A percentile compares a stretch with the other conserved stretches of the same genome.
phyloP scores from a whole-genome alignment of 2,888 invertebrate species.

The Eupithecia insigniata region DNA sequence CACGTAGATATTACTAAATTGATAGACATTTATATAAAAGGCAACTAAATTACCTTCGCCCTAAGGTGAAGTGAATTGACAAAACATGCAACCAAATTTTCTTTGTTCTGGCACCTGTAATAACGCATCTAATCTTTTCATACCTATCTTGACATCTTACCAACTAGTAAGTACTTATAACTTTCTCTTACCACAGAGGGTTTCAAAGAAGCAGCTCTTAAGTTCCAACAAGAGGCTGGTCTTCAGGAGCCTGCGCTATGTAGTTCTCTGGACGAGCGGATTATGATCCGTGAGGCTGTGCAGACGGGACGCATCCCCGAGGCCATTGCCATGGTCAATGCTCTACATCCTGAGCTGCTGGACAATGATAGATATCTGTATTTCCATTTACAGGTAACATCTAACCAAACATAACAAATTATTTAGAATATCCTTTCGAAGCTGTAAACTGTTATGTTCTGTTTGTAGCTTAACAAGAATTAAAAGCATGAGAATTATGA shows the following conservation, averaged over 20 bases:
- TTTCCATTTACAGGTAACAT: conserved; percentile 93
- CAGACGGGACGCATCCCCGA: conserved; percentile 96
- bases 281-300: conserved; percentile 96
- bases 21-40: background rate
- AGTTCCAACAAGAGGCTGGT: conserved; percentile 97
- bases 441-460: background rate
- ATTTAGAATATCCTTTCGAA: background rate
- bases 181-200: conserved; percentile 85
- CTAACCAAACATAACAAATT: background rate
- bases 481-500: background rate
- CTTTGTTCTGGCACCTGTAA: conserved; percentile 16
- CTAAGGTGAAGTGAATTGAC: background rate
- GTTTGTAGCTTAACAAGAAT: background rate
- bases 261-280: conserved; percentile 95
- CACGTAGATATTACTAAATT: background rate
- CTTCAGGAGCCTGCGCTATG: conserved; percentile 80
- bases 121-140: background rate
- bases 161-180: background rate
- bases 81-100: background rate
- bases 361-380: conserved; percentile 98
- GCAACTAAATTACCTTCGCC: background rate
- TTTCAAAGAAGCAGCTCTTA: conserved; percentile 98
- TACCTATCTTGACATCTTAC: background rate
- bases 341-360: conserved; percentile 96
- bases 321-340: conserved; percentile 96